These are phyloP conservation scores for Drosophila anceps DNA, from an alignment of 2,888 invertebrate genomes.

Conservation along the genomic window DNA sequence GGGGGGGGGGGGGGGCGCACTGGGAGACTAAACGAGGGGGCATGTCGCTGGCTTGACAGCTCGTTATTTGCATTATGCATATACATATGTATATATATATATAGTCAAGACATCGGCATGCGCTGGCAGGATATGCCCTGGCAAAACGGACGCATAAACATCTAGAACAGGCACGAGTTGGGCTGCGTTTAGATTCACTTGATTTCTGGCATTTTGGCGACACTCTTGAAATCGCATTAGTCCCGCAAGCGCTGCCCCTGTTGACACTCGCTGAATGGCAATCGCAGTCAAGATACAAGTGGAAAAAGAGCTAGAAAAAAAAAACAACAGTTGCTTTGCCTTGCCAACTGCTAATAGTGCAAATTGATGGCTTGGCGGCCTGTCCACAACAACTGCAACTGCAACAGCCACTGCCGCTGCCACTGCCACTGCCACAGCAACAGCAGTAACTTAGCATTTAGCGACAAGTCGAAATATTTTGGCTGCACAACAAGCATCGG, in stretches of 20 bases:
- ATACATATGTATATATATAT: conserved; percentile 4
- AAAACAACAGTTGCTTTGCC: conserved; percentile 14
- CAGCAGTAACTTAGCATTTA: conserved; percentile 44
- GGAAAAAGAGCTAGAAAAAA: not conserved
- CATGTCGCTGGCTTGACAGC: conserved; percentile 25
- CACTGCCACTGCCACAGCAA: not conserved
- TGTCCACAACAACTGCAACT: conserved; percentile 23
- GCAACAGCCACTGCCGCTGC: not conserved
- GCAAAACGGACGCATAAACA: conserved; percentile 57
- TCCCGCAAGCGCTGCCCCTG: conserved; percentile 1
- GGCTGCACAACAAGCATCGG: conserved; percentile 24
- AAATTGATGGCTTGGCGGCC: conserved; percentile 73
- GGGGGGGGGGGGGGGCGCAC: not conserved
- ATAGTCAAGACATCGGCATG: conserved; percentile 49
- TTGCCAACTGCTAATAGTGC: conserved; percentile 55
- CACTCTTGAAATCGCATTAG: conserved; percentile 78
- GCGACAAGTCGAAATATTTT: conserved; percentile 27
- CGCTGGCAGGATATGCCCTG: conserved; percentile 56
- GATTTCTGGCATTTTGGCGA: conserved; percentile 71
- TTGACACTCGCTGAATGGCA: not conserved
- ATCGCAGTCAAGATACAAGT: conserved; percentile 1
- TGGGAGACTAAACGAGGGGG: not conserved
- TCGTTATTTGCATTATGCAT: conserved; percentile 73
- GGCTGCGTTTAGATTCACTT: conserved; percentile 70
- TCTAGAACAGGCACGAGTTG: conserved; percentile 21